Conservation (phyloP, 2,888 invertebrate species). For the Ectropis crepuscularia region DNA sequence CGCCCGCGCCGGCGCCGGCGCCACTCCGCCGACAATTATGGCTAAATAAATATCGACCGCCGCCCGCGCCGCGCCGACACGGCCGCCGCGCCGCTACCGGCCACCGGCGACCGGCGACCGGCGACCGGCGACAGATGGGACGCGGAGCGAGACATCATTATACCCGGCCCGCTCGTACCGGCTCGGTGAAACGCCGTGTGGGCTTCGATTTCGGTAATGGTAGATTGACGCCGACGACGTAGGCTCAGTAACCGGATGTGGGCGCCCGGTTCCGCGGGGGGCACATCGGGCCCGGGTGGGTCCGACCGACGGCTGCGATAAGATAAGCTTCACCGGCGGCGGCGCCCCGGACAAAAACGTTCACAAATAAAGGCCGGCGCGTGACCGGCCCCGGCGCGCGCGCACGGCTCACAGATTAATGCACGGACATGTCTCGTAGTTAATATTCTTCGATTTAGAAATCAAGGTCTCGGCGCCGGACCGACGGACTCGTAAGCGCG, state of each 20-base stretch:
- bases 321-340: constrained; percentile 52
- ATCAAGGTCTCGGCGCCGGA: constrained; percentile 38
- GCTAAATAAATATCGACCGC: constrained; percentile 84
- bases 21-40: constrained; percentile 83
- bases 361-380: constrained; percentile 67
- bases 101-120: no score
- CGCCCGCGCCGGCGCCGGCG: constrained; percentile 80
- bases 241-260: constrained; percentile 66
- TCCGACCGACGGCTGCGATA: constrained; percentile 65
- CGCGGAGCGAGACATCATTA: constrained; percentile 75
- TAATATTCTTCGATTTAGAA: constrained; percentile 43
- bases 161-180: constrained; percentile 64
- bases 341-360: constrained; percentile 61
- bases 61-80: constrained; percentile 72
- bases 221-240: constrained; percentile 60
- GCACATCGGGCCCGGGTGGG: constrained; percentile 53
- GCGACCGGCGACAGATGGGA: constrained; percentile 78
- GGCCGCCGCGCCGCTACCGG: constrained; percentile 66
- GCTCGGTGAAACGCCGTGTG: constrained; percentile 65
- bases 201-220: constrained; percentile 66
- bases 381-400: constrained; percentile 60
- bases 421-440: constrained; percentile 54
- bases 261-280: constrained; percentile 57
- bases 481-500: constrained; percentile 34
- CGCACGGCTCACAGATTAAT: constrained; percentile 59